phyloP scores from a whole-genome alignment of 2,888 invertebrate species.

The Pherbina coryleti region DNA sequence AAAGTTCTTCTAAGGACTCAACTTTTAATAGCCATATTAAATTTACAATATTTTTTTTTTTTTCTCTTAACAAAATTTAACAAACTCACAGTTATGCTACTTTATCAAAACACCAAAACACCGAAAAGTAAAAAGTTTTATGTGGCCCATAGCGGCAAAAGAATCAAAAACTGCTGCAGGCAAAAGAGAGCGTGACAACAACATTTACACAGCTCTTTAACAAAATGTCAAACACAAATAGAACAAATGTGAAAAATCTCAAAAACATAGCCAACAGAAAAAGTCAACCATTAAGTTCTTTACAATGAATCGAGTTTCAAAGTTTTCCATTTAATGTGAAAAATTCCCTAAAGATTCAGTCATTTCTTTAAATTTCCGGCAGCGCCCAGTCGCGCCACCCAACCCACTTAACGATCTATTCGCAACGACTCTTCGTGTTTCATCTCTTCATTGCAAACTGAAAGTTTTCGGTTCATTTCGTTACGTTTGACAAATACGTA shows the following conservation, averaged over 20 bases:
- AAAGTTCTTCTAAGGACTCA: too few species aligned
- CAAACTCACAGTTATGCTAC: too few species aligned
- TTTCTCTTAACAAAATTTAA: too few species aligned
- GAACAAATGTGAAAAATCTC: neutral
- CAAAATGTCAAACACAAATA: neutral
- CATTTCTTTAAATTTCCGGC: conserved; percentile 3
- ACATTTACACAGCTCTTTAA: conserved; percentile 15
- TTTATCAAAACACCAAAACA: too few species aligned
- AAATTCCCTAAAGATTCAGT: conserved; percentile 1
- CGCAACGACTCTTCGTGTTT: neutral
- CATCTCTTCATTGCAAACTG: neutral
- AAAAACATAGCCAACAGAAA: neutral
- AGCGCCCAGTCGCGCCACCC: neutral
- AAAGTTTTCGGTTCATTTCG: conserved; percentile 12
- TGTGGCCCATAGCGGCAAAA: too few species aligned
- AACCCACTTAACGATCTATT: neutral
- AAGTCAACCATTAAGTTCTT: neutral
- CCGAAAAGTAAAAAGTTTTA: too few species aligned
- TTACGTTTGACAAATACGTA: conserved; percentile 17
- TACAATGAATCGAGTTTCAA: conserved; percentile 13
- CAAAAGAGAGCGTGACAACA: neutral
- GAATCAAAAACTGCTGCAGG: neutral
- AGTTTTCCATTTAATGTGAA: neutral
- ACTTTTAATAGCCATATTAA: too few species aligned
- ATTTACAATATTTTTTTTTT: too few species aligned